Conservation (phyloP, 2,797 vertebrate genomes). For the Taeniopygia guttata region DNA sequence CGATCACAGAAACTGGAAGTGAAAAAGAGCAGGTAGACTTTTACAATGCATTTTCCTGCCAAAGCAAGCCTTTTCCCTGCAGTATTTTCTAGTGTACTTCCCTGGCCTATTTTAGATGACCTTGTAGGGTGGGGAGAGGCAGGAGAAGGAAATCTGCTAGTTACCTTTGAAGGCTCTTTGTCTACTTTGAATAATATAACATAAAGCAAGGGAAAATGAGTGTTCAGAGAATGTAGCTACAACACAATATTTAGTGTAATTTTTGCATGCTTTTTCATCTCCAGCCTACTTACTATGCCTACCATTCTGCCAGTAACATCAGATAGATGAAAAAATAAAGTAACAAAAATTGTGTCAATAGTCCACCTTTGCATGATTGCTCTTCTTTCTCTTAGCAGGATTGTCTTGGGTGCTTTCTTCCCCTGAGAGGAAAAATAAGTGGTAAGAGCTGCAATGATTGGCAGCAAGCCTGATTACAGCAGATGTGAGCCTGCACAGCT, state of each 20-base stretch:
- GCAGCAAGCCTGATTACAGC: constrained; percentile 4
- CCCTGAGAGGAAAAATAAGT: background rate
- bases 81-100: background rate
- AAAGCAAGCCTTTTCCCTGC: background rate
- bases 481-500: constrained; percentile 13
- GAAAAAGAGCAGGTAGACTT: background rate
- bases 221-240: background rate
- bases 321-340: background rate
- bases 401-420: background rate
- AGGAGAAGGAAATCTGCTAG: background rate
- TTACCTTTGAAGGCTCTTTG: background rate
- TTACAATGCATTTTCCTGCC: background rate
- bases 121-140: background rate
- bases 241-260: background rate
- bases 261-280: background rate
- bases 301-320: background rate
- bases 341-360: background rate
- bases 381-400: background rate
- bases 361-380: background rate
- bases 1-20: background rate
- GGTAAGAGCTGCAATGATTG: background rate
- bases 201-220: background rate
- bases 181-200: background rate
- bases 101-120: background rate
- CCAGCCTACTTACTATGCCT: background rate